These are phyloP conservation scores for Ondatra zibethicus DNA, from an alignment of 2,113 vertebrate species.

Conservation along the genomic window DNA sequence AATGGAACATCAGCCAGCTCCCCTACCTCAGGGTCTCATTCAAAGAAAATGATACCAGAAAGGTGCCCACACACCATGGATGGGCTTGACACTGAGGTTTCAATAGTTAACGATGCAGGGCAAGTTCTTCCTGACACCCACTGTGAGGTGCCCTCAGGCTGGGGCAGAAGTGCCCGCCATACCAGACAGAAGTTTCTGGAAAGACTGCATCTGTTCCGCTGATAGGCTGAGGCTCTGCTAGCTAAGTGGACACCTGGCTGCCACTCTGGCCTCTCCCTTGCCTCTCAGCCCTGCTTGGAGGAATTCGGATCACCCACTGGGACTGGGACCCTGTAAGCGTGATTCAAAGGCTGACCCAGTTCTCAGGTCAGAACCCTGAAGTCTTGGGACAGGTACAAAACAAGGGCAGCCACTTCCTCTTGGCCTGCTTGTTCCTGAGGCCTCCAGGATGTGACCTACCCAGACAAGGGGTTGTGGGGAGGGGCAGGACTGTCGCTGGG, in stretches of 20 bases:
- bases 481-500: rapidly evolving
- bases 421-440: not conserved
- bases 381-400: not conserved
- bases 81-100: not conserved
- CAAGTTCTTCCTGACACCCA: not conserved
- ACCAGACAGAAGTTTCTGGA: not conserved
- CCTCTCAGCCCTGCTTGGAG: not conserved
- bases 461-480: rapidly evolving
- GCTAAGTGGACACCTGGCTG: not conserved
- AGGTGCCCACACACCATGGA: not conserved
- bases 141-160: not conserved
- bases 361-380: slow-evolving; percentile 23
- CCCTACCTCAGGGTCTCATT: not conserved
- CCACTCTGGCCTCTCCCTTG: not conserved
- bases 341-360: not conserved
- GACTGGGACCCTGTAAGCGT: not conserved
- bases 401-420: slow-evolving; percentile 10
- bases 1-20: not conserved
- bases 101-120: not conserved
- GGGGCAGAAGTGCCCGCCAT: not conserved
- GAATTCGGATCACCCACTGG: not conserved
- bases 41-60: not conserved
- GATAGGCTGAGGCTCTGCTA: not conserved
- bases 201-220: not conserved
- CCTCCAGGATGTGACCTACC: slow-evolving; percentile 19